A percentile compares a stretch with the other conserved stretches of the same genome.
Conservation (phyloP, 1,140 invertebrate genomes). For the Aphis craccivora region DNA sequence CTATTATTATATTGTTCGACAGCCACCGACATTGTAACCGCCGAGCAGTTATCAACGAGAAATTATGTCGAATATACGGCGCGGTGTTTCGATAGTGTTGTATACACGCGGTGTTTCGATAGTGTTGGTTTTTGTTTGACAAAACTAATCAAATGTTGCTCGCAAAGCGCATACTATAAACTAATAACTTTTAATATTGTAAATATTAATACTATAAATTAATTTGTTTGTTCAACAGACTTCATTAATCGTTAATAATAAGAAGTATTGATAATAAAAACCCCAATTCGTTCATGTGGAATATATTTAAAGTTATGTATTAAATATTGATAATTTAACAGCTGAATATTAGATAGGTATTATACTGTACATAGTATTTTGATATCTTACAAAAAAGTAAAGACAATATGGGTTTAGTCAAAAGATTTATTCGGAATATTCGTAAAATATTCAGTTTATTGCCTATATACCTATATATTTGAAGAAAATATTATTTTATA, state of each 20-base stretch:
- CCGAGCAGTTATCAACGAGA: background rate
- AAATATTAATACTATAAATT: too few species aligned
- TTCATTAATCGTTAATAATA: background rate
- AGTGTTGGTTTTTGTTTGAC: background rate
- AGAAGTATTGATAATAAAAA: background rate
- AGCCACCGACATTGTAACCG: background rate
- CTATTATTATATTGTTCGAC: background rate
- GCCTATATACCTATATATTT: background rate
- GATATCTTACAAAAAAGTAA: background rate
- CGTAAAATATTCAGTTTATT: background rate
- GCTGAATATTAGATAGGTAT: background rate
- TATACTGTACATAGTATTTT: background rate
- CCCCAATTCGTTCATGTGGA: background rate
- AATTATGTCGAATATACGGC: background rate
- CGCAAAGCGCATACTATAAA: too few species aligned
- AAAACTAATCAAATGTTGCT: background rate
- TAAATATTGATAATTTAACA: background rate
- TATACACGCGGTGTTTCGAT: background rate
- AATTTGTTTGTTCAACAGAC: background rate
- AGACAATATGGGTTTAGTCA: background rate
- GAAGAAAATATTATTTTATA: background rate
- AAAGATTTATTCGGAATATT: background rate
- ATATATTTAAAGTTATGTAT: background rate
- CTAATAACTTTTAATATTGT: too few species aligned
- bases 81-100: background rate